Conservation (phyloP, 2,113 vertebrate species). For the Jaculus jaculus region DNA sequence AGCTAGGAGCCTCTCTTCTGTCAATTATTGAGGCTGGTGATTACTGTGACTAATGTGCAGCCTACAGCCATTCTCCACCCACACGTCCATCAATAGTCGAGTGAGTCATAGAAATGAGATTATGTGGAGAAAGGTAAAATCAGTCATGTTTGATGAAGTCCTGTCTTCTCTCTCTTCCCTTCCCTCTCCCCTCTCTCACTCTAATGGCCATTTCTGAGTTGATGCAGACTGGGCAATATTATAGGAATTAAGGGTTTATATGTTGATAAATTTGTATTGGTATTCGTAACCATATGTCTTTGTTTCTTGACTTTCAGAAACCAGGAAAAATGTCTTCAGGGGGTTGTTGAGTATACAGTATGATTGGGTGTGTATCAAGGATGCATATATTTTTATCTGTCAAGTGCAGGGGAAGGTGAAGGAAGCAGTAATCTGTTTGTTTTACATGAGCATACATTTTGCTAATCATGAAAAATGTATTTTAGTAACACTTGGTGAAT, state of each 20-base stretch:
- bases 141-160: slow-evolving; percentile 51
- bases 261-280: slow-evolving; percentile 4
- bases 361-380: background rate
- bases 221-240: slow-evolving; percentile 30
- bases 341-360: background rate
- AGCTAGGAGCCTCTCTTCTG: slow-evolving; percentile 43
- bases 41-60: slow-evolving; percentile 57
- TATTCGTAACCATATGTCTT: slow-evolving; percentile 37
- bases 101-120: slow-evolving; percentile 28
- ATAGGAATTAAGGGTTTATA: background rate
- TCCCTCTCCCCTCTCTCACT: background rate
- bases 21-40: slow-evolving; percentile 62
- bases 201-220: slow-evolving; percentile 37
- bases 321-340: background rate
- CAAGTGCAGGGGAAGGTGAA: background rate
- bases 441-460: background rate
- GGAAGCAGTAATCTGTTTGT: background rate
- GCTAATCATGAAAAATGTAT: background rate
- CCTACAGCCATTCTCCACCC: slow-evolving; percentile 44
- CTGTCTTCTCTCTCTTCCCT: background rate
- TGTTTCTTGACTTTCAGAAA: slow-evolving; percentile 47
- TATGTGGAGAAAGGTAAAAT: slow-evolving; percentile 56
- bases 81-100: slow-evolving; percentile 35
- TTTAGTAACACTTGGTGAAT: slow-evolving; percentile 16
- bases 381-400: background rate